Evolutionary conservation across 1,140 invertebrate species (phyloP).

Genomic region (Conus ventricosus): DNA sequence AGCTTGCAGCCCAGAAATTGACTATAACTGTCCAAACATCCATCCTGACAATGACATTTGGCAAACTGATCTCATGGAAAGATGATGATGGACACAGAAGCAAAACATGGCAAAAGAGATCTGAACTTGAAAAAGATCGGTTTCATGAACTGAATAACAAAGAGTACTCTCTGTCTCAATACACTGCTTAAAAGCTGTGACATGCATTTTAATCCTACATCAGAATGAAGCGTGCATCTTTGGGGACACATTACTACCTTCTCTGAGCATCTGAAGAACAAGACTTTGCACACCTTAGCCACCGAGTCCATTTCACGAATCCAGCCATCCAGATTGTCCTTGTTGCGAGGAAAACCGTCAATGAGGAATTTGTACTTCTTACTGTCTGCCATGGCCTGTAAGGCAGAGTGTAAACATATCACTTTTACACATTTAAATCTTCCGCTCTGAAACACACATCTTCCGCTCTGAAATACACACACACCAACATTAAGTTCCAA

Average conservation of each 20-base stretch:
- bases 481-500: background rate
- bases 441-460: background rate
- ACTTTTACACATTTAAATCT: background rate
- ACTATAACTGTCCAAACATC: no score
- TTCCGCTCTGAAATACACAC: background rate
- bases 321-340: constrained; percentile 98
- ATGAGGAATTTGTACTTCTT: constrained; percentile 88
- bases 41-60: no score
- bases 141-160: no score
- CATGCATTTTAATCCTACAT: no score
- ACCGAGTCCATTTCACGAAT: constrained; percentile 89
- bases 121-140: no score
- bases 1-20: no score
- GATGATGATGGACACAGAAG: no score
- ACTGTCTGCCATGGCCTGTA: constrained; percentile 84
- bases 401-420: constrained; percentile 15
- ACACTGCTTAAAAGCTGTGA: no score
- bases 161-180: no score
- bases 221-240: no score
- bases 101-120: no score
- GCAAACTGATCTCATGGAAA: no score
- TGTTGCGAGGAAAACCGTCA: constrained; percentile 98
- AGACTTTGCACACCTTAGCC: constrained; percentile 89
- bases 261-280: constrained; percentile 94
- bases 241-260: constrained; percentile 77